phyloP scores from a whole-genome alignment of 2,888 invertebrate genomes.

The Galerucella calmariensis region DNA sequence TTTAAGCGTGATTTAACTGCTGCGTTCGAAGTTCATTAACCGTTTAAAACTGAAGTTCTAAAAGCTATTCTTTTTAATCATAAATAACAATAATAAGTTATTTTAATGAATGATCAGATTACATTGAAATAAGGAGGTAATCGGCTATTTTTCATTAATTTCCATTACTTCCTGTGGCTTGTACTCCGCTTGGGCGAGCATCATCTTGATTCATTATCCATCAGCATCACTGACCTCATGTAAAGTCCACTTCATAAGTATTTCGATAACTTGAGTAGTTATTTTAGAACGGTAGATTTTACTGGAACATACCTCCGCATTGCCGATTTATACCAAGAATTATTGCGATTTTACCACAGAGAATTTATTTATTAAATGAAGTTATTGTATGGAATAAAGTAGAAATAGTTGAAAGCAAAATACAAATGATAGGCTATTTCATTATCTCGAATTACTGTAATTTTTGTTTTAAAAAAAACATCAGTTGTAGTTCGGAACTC shows the following conservation, averaged over 20 bases:
- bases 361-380: too few species aligned
- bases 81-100: constrained; percentile 9
- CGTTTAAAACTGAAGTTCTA: background rate
- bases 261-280: background rate
- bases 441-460: too few species aligned
- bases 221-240: background rate
- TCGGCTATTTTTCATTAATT: constrained; percentile 6
- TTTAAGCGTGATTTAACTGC: background rate
- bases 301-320: background rate
- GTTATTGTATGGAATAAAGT: too few species aligned
- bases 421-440: too few species aligned
- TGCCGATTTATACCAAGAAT: too few species aligned
- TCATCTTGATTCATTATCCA: constrained; percentile 5
- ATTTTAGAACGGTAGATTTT: background rate
- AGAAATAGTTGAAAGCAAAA: too few species aligned
- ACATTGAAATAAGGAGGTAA: constrained; percentile 9
- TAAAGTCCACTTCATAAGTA: background rate
- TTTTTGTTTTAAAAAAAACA: too few species aligned
- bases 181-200: constrained; percentile 7
- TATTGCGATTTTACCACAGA: too few species aligned
- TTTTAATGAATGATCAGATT: constrained; percentile 10
- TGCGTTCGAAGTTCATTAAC: background rate
- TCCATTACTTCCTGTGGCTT: constrained; percentile 9
- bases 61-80: background rate
- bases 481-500: too few species aligned